These are phyloP conservation scores for Lycocorax pyrrhopterus DNA, from an alignment of 2,113 vertebrate genomes.

Conservation along the genomic window DNA sequence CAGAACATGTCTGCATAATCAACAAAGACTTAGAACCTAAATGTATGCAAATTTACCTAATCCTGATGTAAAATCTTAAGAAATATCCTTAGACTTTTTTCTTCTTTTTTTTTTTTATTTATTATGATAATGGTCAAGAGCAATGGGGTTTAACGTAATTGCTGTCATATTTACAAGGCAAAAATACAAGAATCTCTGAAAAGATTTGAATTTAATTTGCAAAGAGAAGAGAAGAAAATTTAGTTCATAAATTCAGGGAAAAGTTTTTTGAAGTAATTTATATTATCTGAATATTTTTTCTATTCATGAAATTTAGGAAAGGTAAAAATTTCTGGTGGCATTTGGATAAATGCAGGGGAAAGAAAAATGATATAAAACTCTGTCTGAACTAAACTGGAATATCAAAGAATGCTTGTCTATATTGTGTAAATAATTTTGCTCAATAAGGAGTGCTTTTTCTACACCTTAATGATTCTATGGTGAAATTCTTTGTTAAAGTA, in stretches of 20 bases:
- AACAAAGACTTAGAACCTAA: conserved; percentile 5
- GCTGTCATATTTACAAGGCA: conserved; percentile 37
- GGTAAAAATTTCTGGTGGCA: neutral
- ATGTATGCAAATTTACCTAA: conserved; percentile 42
- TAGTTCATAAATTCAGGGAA: neutral
- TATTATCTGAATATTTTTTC: neutral
- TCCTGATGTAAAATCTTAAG: conserved; percentile 8
- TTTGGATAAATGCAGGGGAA: neutral
- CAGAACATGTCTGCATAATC: conserved; percentile 31
- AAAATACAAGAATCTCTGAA: neutral
- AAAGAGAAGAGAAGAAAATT: neutral
- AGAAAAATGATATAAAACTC: neutral
- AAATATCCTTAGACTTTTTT: neutral
- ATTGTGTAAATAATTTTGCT: neutral
- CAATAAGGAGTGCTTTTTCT: neutral
- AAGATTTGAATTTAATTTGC: conserved; percentile 29
- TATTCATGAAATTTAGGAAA: neutral
- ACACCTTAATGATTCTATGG: neutral
- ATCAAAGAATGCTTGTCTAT: neutral
- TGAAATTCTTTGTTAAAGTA: neutral
- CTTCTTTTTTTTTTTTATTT: neutral
- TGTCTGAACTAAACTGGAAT: neutral
- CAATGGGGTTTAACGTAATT: conserved; percentile 27
- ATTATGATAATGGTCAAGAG: conserved; percentile 44
- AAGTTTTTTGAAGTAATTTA: neutral